Percentiles rank a stretch among this genome's conserved stretches.
Evolutionary conservation across 2,113 vertebrate species (phyloP).

Genomic region (Myotis lucifugus): DNA sequence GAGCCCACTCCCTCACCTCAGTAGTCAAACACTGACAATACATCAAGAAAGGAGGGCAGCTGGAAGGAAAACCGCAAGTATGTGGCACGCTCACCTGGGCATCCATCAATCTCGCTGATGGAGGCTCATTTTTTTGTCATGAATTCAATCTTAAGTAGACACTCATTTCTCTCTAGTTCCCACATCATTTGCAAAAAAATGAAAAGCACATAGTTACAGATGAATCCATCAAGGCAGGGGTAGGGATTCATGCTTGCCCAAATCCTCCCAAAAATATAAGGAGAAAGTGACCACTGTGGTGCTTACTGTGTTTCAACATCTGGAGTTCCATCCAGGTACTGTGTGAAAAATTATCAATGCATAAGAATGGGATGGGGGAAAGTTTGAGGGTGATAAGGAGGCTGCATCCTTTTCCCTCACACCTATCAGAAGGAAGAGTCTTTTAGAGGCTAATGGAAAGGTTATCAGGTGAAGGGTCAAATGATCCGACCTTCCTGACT

Average conservation of each 20-base stretch:
- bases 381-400: neutral
- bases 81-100: neutral
- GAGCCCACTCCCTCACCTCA: neutral
- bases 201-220: neutral
- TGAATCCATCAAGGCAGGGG: neutral
- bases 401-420: neutral
- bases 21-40: neutral
- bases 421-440: neutral
- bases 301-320: neutral
- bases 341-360: neutral
- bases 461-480: neutral
- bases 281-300: neutral
- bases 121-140: neutral
- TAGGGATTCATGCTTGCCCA: neutral
- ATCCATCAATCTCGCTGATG: neutral
- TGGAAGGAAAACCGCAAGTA: neutral
- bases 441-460: neutral
- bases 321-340: neutral
- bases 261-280: neutral
- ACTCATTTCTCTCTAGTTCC: neutral
- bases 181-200: neutral
- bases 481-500: neutral
- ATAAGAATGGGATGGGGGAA: neutral
- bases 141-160: conserved; percentile 14
- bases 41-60: neutral